phyloP scores from a whole-genome alignment of 2,113 vertebrate genomes.

The Alectura lathami region DNA sequence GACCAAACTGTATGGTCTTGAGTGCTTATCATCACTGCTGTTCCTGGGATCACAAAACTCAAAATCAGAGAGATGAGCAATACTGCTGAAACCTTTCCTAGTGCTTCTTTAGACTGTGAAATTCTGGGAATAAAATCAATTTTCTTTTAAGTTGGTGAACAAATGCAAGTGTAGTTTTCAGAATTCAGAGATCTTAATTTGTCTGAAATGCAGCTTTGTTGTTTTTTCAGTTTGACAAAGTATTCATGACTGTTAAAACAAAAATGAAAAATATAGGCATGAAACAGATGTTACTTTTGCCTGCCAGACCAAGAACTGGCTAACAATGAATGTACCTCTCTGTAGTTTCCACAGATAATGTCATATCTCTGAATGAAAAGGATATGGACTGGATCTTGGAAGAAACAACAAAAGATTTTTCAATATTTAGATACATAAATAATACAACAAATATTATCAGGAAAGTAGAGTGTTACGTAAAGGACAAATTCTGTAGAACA shows the following conservation, averaged over 20 bases:
- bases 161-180: conserved; percentile 42
- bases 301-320: conserved; percentile 46
- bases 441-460: background rate
- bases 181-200: conserved; percentile 57
- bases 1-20: background rate
- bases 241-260: conserved; percentile 60
- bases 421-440: background rate
- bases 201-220: conserved; percentile 53
- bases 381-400: background rate
- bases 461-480: background rate
- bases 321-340: background rate
- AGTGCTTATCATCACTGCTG: background rate
- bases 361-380: background rate
- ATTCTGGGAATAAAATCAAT: background rate
- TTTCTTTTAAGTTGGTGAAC: conserved; percentile 22
- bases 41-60: background rate
- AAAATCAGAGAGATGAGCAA: background rate
- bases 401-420: background rate
- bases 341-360: background rate
- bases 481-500: background rate
- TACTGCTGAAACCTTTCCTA: background rate
- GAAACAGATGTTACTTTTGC: conserved; percentile 58
- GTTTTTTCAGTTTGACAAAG: conserved; percentile 65
- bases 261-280: conserved; percentile 50
- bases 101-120: background rate